These are phyloP conservation scores for Porites rus DNA, from an alignment of 92 coral and sea anemone genomes.

Conservation along the genomic window DNA sequence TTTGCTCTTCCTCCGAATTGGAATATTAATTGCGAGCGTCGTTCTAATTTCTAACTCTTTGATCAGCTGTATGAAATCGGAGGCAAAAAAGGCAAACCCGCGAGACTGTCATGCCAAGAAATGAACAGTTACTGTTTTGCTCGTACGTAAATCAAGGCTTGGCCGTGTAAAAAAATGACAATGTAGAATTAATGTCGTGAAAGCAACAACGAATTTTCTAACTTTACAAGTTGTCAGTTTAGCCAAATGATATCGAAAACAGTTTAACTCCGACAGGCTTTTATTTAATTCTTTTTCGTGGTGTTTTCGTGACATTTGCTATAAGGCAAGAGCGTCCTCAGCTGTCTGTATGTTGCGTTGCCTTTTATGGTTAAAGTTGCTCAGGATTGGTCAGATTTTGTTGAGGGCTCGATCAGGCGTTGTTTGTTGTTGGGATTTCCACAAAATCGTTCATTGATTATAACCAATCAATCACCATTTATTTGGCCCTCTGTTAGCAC, in stretches of 20 bases:
- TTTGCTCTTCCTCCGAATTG: neutral
- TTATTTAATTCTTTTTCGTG: neutral
- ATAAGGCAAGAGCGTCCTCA: neutral
- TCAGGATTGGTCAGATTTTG: constrained; percentile 65
- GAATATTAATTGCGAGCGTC: too few species aligned
- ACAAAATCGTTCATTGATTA: neutral
- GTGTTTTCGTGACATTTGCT: constrained; percentile 31
- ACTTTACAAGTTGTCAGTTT: neutral
- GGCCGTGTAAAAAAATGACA: neutral
- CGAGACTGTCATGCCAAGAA: neutral
- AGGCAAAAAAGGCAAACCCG: neutral
- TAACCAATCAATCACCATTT: neutral
- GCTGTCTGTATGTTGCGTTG: neutral
- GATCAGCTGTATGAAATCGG: too few species aligned
- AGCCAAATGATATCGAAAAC: neutral
- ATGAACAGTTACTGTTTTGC: neutral
- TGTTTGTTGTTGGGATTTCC: constrained; percentile 10
- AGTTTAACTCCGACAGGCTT: neutral
- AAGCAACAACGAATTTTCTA: neutral
- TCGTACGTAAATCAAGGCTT: neutral
- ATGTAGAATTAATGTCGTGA: neutral
- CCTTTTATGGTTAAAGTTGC: constrained; percentile 45
- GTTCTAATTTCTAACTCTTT: too few species aligned
- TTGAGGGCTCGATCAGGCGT: neutral
- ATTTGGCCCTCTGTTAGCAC: neutral